Evolutionary conservation across 2,888 invertebrate genomes (phyloP).

Genomic region (Rotaria sp.): DNA sequence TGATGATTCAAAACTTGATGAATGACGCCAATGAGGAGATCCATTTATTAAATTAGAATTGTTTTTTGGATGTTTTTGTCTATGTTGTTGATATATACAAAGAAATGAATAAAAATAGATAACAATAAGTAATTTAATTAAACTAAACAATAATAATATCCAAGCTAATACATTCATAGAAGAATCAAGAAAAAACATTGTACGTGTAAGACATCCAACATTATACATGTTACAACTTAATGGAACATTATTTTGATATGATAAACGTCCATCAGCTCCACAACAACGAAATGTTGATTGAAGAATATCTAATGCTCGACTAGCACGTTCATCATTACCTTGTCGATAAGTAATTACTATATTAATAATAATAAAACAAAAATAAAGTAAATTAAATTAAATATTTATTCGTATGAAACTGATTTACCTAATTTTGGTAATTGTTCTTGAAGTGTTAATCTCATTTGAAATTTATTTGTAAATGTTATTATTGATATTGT

Average conservation of each 20-base stretch:
- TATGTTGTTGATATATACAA: neutral
- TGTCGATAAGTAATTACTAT: conserved; percentile 18
- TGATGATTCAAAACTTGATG: conserved; percentile 20
- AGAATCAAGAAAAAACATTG: neutral
- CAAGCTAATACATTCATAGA: conserved; percentile 1
- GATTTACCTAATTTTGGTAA: conserved; percentile 21
- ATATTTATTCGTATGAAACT: neutral
- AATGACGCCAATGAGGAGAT: neutral
- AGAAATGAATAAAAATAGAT: conserved; percentile 6
- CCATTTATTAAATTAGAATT: neutral
- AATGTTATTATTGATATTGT: neutral
- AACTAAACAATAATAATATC: neutral
- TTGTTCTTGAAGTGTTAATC: conserved; percentile 20
- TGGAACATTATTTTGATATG: conserved; percentile 16
- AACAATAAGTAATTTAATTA: conserved; percentile 17
- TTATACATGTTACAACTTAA: conserved; percentile 7
- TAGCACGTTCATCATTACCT: conserved; percentile 16
- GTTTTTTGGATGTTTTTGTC: neutral
- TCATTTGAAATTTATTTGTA: neutral
- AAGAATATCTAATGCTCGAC: neutral
- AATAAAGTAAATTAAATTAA: neutral
- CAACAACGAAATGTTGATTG: neutral
- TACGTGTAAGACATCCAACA: neutral
- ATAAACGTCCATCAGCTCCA: conserved; percentile 29
- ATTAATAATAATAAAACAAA: neutral